phyloP scores from a whole-genome alignment of 2,113 vertebrate species.

The Elephantulus edwardii region DNA sequence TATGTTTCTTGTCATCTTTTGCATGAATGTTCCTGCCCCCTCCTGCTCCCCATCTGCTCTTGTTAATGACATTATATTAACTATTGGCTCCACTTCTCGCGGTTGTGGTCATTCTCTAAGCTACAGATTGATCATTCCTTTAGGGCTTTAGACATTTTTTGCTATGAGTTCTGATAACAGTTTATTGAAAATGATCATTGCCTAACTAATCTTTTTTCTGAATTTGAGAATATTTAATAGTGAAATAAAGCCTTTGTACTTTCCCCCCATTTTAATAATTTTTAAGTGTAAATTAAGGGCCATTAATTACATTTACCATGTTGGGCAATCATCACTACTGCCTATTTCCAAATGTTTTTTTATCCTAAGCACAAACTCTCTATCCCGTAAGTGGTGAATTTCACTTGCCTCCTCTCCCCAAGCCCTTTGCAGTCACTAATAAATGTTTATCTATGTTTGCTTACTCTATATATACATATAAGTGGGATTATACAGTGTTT shows the following conservation, averaged over 20 bases:
- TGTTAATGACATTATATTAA: constrained; percentile 77
- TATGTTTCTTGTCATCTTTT: constrained; percentile 75
- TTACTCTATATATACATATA: background rate
- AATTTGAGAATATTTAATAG: background rate
- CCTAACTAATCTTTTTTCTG: background rate
- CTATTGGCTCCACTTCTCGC: constrained; percentile 77
- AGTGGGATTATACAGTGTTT: background rate
- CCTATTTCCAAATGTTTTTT: background rate
- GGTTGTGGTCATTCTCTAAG: constrained; percentile 72
- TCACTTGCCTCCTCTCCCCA: background rate
- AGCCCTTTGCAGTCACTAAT: background rate
- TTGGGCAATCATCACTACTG: background rate
- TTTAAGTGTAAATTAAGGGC: background rate
- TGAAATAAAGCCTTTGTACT: background rate
- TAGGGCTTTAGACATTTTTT: constrained; percentile 39
- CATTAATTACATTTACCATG: background rate
- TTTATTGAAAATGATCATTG: background rate
- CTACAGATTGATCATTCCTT: constrained; percentile 64
- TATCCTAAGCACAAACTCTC: background rate
- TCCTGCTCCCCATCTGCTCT: constrained; percentile 82
- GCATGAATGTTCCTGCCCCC: constrained; percentile 74
- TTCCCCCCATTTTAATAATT: background rate
- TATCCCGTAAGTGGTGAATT: background rate
- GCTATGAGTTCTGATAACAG: background rate
- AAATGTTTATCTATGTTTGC: background rate